Base-by-base conservation (phyloP, 1,140 invertebrate genomes). In the Penaeus chinensis region DNA sequence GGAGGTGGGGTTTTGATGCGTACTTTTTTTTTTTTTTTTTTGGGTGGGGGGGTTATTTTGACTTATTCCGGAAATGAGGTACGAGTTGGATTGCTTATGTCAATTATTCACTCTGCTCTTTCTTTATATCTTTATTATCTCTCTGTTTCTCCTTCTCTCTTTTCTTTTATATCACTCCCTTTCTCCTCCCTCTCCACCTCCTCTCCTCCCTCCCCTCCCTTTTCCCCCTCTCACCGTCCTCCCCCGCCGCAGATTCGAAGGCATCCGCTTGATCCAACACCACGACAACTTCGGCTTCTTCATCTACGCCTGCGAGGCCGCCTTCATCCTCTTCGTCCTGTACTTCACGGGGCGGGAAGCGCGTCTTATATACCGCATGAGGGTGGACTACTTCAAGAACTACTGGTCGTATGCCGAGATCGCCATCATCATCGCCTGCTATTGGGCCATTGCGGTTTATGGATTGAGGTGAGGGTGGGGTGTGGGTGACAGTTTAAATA, bases 301-400 rank as follows among this genome's bases (percentile, higher is more conserved):
- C 77, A 90, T 93, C 20, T 89, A 93, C 13, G 54, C 91, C 24
- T 93, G 93, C 86, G 92, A 93, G 82, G 84, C 92, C 19, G 37
- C 91, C 7, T 93, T 92, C 84, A 84, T 91, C 7, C 65, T 92
- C 5, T 94, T 93, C 90, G 92, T 93, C 24, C 42, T 94, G 10
- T 93, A 93, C 89, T 94, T 94, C 89, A 92, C 94, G n/a, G 86
- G 92, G 22, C 91, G 92, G 32, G 93, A 93, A 88, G 81, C 92
- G 47, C 84, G 89, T 16, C 90, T 83, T 22, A 89, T 92, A 16
- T 89, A 90, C 54, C 91, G 91, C 60, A 79, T 89, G 37, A 88
- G 90, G 18, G 86, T 89, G 37, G 65, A 86, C 19, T 93, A 93
- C 85, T 93, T 93, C 76, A 90, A 88, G 27, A 83, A 92, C n/a